Evolutionary conservation across 1,140 invertebrate species (phyloP), one percentile per base, ranked within the genome.

Genomic region (Matsumurasca onukii): DNA sequence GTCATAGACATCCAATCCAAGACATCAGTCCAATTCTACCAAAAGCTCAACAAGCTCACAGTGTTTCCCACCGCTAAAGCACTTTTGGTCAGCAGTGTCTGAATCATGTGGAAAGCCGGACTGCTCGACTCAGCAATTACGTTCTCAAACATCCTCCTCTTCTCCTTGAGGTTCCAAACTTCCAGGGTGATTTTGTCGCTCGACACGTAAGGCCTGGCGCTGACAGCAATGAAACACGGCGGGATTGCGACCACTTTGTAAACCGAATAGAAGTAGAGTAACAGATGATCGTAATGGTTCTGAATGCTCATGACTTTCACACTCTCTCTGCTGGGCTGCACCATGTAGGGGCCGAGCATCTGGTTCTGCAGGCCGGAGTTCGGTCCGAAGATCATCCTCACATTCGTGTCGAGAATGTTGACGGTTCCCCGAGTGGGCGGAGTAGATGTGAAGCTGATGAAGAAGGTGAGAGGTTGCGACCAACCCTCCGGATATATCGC

Each of bases 351-450:
- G 30, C 24, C 55, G 24, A 59, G 25, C 24, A 59, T 59, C 25
- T 59, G 55, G n/a, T 59, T 27, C 25, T 59, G 55, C 2, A 59
- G 25, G n/a, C 55, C 55, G 30, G 55, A 59, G 30, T 59, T 59
- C 9, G 55, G 55, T 2, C 55, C 55, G 25, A 59, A 59, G 5
- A 59, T 12, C 55, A 59, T 59, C 25, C 25, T 59, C 13, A 27
- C 24, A 24, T 59, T 59, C 9, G 55, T 59, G n/a, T 59, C 55
- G 24, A 59, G 30, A 5, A 59, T 59, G 24, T 59, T 25, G 25
- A 59, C 22, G 24, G 30, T 59, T 59, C n/a, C 55, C 55, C 2
- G 55, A 59, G 5, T 59, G 55, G 2, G 55, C 30, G 25, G 24
- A 27, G 25, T 59, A 59, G 5, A 59, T 59, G 55, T 59, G 55